phyloP scores from a whole-genome alignment of 2,113 vertebrate genomes.

The Glaucomys volans region DNA sequence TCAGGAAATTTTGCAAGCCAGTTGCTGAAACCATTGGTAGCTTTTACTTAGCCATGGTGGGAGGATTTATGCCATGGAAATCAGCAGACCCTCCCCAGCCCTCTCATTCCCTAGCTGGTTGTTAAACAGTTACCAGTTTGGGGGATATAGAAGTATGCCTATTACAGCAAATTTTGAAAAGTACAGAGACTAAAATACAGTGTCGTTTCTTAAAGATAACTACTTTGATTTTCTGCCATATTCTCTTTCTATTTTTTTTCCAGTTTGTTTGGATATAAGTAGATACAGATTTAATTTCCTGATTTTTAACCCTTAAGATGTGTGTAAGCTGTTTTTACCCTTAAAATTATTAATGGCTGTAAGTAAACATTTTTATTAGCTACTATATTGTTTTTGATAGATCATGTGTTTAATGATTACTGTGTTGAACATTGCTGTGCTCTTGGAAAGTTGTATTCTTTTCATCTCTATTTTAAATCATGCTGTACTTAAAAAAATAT shows the following conservation, averaged over 20 bases:
- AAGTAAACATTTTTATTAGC: constrained; percentile 49
- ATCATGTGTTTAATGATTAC: background rate
- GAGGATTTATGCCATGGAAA: constrained; percentile 30
- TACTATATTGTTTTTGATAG: constrained; percentile 26
- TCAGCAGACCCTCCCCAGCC: background rate
- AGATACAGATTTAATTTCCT: constrained; percentile 6
- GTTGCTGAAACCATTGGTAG: constrained; percentile 34
- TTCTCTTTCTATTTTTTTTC: background rate
- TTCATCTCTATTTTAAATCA: constrained; percentile 51
- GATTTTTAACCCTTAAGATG: background rate
- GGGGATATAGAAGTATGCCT: background rate
- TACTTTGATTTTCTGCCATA: constrained; percentile 33
- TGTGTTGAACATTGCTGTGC: background rate
- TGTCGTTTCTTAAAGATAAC: background rate
- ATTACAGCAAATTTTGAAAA: constrained; percentile 32
- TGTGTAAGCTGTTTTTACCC: background rate
- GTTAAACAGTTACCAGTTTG: constrained; percentile 6
- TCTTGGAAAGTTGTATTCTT: constrained; percentile 29
- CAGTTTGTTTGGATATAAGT: background rate
- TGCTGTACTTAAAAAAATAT: constrained; percentile 26
- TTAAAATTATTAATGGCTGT: background rate
- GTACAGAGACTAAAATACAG: background rate
- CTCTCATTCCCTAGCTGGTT: background rate
- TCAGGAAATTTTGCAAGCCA: constrained; percentile 36
- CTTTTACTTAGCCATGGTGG: constrained; percentile 16